These are phyloP conservation scores for Phorcus lineatus DNA, from an alignment of 2,888 invertebrate genomes.

Conservation along the genomic window DNA sequence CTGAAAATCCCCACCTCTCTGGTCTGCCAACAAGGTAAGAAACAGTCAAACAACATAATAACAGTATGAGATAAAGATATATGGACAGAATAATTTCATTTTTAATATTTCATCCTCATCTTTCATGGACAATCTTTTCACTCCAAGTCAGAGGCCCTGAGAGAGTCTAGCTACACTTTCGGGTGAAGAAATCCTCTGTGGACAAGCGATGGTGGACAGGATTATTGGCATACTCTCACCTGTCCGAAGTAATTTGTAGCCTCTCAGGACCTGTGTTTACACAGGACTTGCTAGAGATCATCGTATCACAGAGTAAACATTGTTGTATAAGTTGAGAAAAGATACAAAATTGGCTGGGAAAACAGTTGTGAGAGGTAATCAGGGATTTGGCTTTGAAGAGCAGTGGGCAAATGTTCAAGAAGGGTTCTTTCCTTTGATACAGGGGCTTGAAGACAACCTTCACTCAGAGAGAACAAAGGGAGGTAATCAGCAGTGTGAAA, in stretches of 20 bases:
- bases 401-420: background rate
- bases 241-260: constrained; percentile 8
- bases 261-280: background rate
- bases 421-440: background rate
- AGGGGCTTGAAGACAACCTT: background rate
- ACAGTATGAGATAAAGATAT: too few relatives aligned
- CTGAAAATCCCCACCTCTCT: too few relatives aligned
- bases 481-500: background rate
- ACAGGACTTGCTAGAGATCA: background rate
- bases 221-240: background rate
- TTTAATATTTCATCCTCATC: too few relatives aligned
- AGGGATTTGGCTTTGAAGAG: background rate
- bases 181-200: too few relatives aligned
- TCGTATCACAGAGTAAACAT: background rate
- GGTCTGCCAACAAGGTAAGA: too few relatives aligned
- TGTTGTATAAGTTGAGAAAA: constrained; percentile 3
- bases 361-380: background rate
- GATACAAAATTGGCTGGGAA: constrained; percentile 5
- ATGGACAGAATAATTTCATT: too few relatives aligned
- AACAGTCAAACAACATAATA: too few relatives aligned
- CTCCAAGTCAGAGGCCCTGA: too few relatives aligned
- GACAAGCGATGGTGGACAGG: background rate
- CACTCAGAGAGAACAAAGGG: background rate
- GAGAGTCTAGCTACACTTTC: too few relatives aligned
- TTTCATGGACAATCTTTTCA: too few relatives aligned